Evolutionary conservation across 1,140 invertebrate species (phyloP), one percentile per base, ranked within the genome.

Genomic region (Ips typographus): DNA sequence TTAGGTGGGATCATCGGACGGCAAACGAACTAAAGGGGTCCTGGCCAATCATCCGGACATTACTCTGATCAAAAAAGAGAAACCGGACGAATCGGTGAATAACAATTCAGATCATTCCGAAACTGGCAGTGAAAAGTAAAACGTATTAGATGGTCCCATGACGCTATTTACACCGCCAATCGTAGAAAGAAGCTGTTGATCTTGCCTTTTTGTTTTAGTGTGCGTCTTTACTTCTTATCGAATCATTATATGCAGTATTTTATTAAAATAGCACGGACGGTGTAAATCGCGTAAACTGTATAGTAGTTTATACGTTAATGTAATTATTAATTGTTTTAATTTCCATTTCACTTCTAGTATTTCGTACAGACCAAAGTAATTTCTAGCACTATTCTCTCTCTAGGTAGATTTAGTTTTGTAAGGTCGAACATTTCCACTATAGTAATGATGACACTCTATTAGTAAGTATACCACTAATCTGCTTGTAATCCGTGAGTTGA

Each of bases 21-120:
- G 53, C 37, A 6, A 8, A 62, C 78, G 79, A 3, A 82, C 80
- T 2, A 85, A 80, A 49, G 81, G 82, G 4, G 82, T 84, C 0
- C 75, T 87, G 36, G 84, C 84, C 56, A 86, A 87, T 76, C 85
- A 86, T 75, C 85, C 86, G 0, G 86, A 87, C 74, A 87, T 87
- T 40, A 86, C 86, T 41, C 86, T 87, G 62, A 84, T 87, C 7
- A 88, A 88, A 70, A 84, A 85, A 57, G 85, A 87, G 67, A 82
- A 79, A 70, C 74, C 79, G n/a, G 80, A 80, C 2, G 81, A 80
- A 6, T 83, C 82, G 72, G 73, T 83, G 43, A 85, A 85, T 59
- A 80, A 80, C 68, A 79, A 80, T 70, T 77, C 78, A 39, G 78
- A 80, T 77, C 78, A 80, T 80, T 79, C 77, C 76, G 75, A 77